A percentile compares a stretch with the other conserved stretches of the same genome.
These are phyloP conservation scores for Melanchra persicariae DNA, from an alignment of 2,888 invertebrate species.

Conservation along the genomic window DNA sequence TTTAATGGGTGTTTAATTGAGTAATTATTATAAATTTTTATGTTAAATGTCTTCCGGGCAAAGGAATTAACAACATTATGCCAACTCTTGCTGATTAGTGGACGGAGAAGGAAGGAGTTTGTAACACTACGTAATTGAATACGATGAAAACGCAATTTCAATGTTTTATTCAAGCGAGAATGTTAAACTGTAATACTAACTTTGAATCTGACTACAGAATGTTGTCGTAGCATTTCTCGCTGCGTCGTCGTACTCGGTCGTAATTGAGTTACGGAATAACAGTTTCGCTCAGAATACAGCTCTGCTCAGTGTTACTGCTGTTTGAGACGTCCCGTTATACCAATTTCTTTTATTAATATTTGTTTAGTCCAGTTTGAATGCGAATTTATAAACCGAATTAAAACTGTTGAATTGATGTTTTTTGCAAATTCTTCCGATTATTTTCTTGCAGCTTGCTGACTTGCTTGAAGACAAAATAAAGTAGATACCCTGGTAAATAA, in stretches of 20 bases:
- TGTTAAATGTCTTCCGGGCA: not conserved
- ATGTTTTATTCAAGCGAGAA: conserved; percentile 47
- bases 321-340: conserved; percentile 48
- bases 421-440: not conserved
- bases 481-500: not conserved
- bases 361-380: conserved; percentile 33
- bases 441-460: not conserved
- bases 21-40: not conserved
- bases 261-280: conserved; percentile 57
- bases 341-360: conserved; percentile 59
- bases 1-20: not conserved
- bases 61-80: conserved; percentile 24
- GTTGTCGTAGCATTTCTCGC: conserved; percentile 60
- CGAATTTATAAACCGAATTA: conserved; percentile 35
- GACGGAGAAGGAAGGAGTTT: conserved; percentile 42
- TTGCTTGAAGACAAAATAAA: no score
- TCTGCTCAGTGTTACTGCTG: conserved; percentile 49
- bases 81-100: conserved; percentile 22
- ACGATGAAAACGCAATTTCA: conserved; percentile 48
- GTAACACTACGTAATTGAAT: conserved; percentile 44
- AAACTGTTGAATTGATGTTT: conserved; percentile 14
- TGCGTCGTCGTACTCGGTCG: conserved; percentile 55
- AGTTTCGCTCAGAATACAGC: conserved; percentile 35
- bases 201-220: conserved; percentile 51
- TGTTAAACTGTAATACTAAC: conserved; percentile 52